These are phyloP conservation scores for Acleris emargana DNA, from an alignment of 2,888 invertebrate species.

Conservation along the genomic window DNA sequence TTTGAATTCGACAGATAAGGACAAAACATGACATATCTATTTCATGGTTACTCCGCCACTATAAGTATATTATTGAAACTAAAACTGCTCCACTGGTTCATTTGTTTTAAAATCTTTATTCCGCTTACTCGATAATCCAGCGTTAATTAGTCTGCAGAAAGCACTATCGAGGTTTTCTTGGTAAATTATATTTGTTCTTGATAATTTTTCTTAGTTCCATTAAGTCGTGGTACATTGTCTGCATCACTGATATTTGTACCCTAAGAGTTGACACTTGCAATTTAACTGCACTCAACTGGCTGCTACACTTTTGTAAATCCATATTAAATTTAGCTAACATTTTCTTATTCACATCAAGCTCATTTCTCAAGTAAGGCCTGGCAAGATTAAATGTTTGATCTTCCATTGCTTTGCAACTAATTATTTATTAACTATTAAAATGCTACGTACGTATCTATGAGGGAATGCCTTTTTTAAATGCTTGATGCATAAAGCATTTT, in stretches of 20 bases:
- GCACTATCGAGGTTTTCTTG: not conserved
- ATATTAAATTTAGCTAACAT: slow-evolving; percentile 46
- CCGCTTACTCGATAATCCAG: not conserved
- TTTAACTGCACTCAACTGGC: slow-evolving; percentile 54
- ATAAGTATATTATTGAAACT: too few species aligned
- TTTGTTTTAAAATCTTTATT: not conserved
- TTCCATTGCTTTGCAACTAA: slow-evolving; percentile 11
- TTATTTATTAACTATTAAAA: too few species aligned
- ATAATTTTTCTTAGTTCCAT: slow-evolving; percentile 65
- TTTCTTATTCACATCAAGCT: slow-evolving; percentile 27
- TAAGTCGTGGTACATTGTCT: slow-evolving; percentile 55
- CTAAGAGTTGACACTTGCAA: slow-evolving; percentile 58
- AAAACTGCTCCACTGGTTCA: too few species aligned
- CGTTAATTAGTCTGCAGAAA: not conserved
- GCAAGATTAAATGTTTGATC: slow-evolving; percentile 8
- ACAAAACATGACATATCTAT: too few species aligned
- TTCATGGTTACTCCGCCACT: too few species aligned
- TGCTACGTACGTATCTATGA: too few species aligned
- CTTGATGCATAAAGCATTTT: too few species aligned
- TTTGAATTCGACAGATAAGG: too few species aligned
- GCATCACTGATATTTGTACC: slow-evolving; percentile 55
- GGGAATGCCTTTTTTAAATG: too few species aligned
- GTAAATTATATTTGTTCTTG: slow-evolving; percentile 16
- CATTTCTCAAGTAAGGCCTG: slow-evolving; percentile 13
- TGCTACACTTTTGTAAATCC: slow-evolving; percentile 51